Evolutionary conservation across 2,888 invertebrate species (phyloP).

Genomic region (Chloroclystis v-ata): DNA sequence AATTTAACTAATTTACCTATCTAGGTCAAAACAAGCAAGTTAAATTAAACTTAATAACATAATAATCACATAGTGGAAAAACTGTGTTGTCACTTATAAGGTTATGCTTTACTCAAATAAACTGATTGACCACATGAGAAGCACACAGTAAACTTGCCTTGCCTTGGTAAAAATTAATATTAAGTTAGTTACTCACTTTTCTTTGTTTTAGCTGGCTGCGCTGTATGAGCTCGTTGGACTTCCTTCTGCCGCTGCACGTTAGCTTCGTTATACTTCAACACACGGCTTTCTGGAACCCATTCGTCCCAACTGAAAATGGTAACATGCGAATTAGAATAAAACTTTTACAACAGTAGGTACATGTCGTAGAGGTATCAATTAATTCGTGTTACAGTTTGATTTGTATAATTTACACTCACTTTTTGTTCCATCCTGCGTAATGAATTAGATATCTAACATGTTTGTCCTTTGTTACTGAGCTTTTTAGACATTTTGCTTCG

Average conservation of each 20-base stretch:
- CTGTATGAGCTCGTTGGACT: conserved; percentile 87
- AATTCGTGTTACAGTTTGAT: too few species aligned
- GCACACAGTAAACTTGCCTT: too few species aligned
- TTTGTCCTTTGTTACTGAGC: conserved; percentile 89
- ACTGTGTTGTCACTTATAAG: too few species aligned
- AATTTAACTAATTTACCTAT: too few species aligned
- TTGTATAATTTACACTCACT: conserved; percentile 79
- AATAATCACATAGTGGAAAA: too few species aligned
- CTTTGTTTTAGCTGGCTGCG: conserved; percentile 82
- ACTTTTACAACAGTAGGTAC: too few species aligned
- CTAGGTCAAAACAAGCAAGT: too few species aligned
- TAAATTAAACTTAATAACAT: too few species aligned
- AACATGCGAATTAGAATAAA: neutral
- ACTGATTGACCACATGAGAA: too few species aligned
- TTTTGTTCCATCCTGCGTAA: conserved; percentile 99
- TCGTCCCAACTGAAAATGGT: conserved; percentile 87
- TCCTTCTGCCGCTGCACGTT: conserved; percentile 93
- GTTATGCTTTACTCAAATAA: too few species aligned
- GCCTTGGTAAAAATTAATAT: neutral
- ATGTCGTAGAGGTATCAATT: too few species aligned
- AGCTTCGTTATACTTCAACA: conserved; percentile 92
- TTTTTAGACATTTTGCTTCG: conserved; percentile 96
- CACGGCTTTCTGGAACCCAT: conserved; percentile 94
- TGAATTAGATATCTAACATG: conserved; percentile 94
- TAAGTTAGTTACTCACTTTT: conserved; percentile 65